phyloP scores from a whole-genome alignment of 64 coral and sea anemone genomes.

The Montipora cactus region DNA sequence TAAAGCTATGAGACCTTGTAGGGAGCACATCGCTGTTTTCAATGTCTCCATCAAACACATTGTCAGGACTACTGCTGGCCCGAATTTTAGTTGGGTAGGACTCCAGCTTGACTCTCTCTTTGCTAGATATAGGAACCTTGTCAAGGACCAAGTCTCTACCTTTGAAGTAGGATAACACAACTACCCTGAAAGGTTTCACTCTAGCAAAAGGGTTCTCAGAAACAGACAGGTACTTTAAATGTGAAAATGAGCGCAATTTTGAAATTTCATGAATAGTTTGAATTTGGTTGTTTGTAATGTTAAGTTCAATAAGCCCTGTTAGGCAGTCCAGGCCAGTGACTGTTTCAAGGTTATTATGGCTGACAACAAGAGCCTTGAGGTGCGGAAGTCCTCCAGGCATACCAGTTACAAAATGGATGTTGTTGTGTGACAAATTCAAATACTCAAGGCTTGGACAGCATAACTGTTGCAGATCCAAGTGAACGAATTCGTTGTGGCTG shows the following conservation, averaged over 20 bases:
- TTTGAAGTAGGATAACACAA: constrained; percentile 71
- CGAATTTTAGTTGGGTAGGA: constrained; percentile 53
- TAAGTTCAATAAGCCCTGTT: constrained; percentile 87
- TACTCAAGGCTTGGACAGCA: constrained; percentile 71
- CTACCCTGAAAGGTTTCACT: constrained; percentile 64
- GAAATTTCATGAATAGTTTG: constrained; percentile 51
- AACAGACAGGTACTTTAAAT: constrained; percentile 77
- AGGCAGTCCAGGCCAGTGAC: constrained; percentile 77
- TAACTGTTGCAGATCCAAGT: constrained; percentile 85
- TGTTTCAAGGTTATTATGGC: constrained; percentile 84
- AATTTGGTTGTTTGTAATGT: constrained; percentile 70
- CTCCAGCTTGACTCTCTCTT: constrained; percentile 60
- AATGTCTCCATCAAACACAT: not conserved
- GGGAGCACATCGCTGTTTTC: not conserved
- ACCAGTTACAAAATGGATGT: constrained; percentile 86
- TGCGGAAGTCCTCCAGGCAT: constrained; percentile 76
- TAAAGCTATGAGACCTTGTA: constrained; percentile 21
- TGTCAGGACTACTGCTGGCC: constrained; percentile 57
- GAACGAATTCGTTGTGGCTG: constrained; percentile 86
- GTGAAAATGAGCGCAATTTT: constrained; percentile 73
- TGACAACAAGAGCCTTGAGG: constrained; percentile 77
- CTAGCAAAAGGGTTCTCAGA: constrained; percentile 72
- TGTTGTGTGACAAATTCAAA: constrained; percentile 81
- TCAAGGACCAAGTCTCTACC: constrained; percentile 83
- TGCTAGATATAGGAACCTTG: constrained; percentile 67